Evolutionary conservation across 2,797 vertebrate genomes (phyloP).

Genomic region (Bovichtus diacanthus): DNA sequence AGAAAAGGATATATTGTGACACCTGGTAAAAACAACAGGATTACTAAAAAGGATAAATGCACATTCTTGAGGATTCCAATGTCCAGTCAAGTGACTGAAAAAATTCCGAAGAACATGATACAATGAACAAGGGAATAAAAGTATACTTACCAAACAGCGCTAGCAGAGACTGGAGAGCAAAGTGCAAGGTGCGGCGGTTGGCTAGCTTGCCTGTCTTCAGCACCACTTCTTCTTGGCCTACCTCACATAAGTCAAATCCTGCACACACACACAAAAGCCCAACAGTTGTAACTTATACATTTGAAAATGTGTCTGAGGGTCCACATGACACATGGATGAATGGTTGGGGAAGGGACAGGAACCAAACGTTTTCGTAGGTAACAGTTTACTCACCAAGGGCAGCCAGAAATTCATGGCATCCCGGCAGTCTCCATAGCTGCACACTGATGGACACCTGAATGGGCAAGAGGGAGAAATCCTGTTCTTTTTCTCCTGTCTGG

Average conservation of each 20-base stretch:
- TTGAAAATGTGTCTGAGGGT: neutral
- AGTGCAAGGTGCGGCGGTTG: constrained; percentile 96
- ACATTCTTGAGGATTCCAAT: neutral
- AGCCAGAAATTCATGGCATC: constrained; percentile 98
- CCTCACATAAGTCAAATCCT: constrained; percentile 99
- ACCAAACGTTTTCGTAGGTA: neutral
- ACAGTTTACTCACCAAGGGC: constrained; percentile 90
- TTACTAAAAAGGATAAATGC: neutral
- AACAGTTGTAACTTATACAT: neutral
- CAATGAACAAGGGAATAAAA: neutral
- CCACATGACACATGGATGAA: neutral
- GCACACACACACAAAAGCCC: constrained; percentile 33
- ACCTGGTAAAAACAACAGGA: neutral
- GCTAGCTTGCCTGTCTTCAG: constrained; percentile 98
- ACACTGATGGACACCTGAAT: constrained; percentile 99
- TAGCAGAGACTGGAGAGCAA: constrained; percentile 96
- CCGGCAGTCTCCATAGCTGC: constrained; percentile 97
- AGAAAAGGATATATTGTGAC: neutral
- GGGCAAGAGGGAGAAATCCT: constrained; percentile 93
- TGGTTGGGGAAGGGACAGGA: neutral
- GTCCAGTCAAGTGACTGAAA: neutral
- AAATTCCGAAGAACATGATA: neutral
- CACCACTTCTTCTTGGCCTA: constrained; percentile 98
- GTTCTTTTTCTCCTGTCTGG: constrained; percentile 96
- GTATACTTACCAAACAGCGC: constrained; percentile 92